Base-by-base conservation (phyloP, 2,888 invertebrate genomes). In the Philopedon plagiatum region DNA sequence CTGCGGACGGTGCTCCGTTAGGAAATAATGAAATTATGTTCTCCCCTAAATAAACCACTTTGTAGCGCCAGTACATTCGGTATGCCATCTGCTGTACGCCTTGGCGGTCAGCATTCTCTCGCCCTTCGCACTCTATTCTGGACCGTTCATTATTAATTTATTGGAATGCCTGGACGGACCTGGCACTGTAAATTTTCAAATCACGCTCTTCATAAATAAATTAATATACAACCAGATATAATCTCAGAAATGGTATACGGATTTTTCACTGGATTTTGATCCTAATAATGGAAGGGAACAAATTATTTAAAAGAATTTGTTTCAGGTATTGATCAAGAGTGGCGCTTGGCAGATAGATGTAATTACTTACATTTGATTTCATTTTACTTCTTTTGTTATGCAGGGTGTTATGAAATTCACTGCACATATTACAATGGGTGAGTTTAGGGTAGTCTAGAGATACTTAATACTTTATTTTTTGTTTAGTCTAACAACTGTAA, bases 41-140 rank as follows among this genome's bases (percentile, higher is more conserved):
- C 58, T 68, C 58, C 67, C 62, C 65, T 56, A 72, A 67, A 66
- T 66, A 72, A 62, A 61, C 67, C 46, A 64, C 73, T 68, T 68
- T 64, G 23, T 64, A 73, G 41, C 68, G 63, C 44, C 46, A 61
- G 61, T 68, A 58, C 34, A 58, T 66, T 71, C 66, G 65, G 68
- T 75, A n/a, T n/a, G 71, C 78, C 80, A 79, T 78, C 76, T 80
- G 80, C 77, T 78, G 73, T 71, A 63, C 67, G 78, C 76, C 75
- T 76, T 77, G 66, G 76, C 74, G 79, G 79, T 78, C 78, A 79
- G 73, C 66, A 69, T 62, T 72, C 64, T 75, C 67, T 68, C 65
- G 58, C 72, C 74, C 74, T 74, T 76, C 69, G 74, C 75, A 76
- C 76, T 75, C 75, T 69, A 77, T 76, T 69, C 60, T 56, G 61